Conservation (phyloP, 1,140 invertebrate genomes). For the Berghia stephanieae region DNA sequence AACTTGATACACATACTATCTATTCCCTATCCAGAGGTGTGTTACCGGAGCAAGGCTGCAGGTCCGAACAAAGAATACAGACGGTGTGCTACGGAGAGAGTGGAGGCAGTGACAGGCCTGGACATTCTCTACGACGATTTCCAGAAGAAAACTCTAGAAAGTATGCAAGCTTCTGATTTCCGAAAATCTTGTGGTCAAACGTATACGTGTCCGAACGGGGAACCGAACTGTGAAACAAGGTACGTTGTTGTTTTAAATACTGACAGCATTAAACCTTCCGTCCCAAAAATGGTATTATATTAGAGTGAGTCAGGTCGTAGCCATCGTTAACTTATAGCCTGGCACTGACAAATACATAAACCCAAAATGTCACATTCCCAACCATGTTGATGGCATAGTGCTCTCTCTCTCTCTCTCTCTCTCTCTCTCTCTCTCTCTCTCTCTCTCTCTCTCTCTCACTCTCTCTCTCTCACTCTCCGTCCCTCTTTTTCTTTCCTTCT, state of each 20-base stretch:
- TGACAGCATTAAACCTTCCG: too few species aligned
- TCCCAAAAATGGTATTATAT: too few species aligned
- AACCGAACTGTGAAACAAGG: slow-evolving; percentile 64
- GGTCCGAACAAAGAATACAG: slow-evolving; percentile 57
- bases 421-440: too few species aligned
- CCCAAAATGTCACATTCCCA: too few species aligned
- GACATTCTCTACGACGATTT: slow-evolving; percentile 69
- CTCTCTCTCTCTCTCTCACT: too few species aligned
- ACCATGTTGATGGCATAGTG: too few species aligned
- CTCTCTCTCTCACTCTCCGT: too few species aligned
- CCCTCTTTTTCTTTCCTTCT: too few species aligned
- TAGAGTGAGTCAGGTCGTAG: too few species aligned
- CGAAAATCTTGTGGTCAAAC: slow-evolving; percentile 63
- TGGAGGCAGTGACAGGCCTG: slow-evolving; percentile 68
- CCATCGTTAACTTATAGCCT: too few species aligned
- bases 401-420: too few species aligned
- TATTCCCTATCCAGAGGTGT: slow-evolving; percentile 53
- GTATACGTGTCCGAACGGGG: slow-evolving; percentile 64
- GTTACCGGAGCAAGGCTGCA: slow-evolving; percentile 64
- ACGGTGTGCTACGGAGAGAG: slow-evolving; percentile 67
- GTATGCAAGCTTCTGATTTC: slow-evolving; percentile 66
- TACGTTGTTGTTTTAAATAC: slow-evolving; percentile 30
- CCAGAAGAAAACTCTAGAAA: slow-evolving; percentile 65
- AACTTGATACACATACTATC: background rate
- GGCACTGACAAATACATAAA: too few species aligned